Evolutionary conservation across 1,140 invertebrate genomes (phyloP).

Genomic region (Branchinecta lynchi): DNA sequence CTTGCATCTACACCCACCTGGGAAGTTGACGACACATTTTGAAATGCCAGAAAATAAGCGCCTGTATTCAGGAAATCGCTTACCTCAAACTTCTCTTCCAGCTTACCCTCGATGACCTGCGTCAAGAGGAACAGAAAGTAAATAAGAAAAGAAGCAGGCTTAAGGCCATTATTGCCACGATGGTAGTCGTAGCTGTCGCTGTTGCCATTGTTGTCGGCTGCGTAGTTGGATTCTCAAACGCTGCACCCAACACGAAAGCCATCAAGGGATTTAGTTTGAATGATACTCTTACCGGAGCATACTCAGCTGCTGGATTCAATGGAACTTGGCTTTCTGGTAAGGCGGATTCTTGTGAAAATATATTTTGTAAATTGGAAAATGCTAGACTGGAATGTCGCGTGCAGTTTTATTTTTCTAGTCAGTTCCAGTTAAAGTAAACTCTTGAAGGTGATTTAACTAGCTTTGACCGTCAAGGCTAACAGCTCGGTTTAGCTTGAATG

Average conservation of each 20-base stretch:
- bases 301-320: slow-evolving; percentile 25
- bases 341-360: too few relatives aligned
- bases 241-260: slow-evolving; percentile 16
- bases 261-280: slow-evolving; percentile 24
- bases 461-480: background rate
- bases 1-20: too few relatives aligned
- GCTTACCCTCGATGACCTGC: background rate
- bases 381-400: background rate
- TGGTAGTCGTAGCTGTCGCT: slow-evolving; percentile 17
- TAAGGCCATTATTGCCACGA: slow-evolving; percentile 11
- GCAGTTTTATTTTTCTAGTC: slow-evolving; percentile 8
- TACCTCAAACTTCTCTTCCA: background rate
- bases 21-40: too few relatives aligned
- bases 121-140: background rate
- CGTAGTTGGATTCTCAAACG: slow-evolving; percentile 10
- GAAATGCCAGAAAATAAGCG: too few relatives aligned
- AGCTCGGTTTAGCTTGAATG: too few relatives aligned
- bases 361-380: too few relatives aligned
- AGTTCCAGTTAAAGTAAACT: slow-evolving; percentile 12
- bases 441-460: slow-evolving; percentile 4
- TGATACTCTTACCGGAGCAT: slow-evolving; percentile 27
- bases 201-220: slow-evolving; percentile 16
- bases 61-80: too few relatives aligned
- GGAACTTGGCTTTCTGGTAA: slow-evolving; percentile 29
- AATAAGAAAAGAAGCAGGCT: background rate